These are phyloP conservation scores for Drosophila pandora DNA, from an alignment of 1,140 invertebrate genomes.

Conservation along the genomic window DNA sequence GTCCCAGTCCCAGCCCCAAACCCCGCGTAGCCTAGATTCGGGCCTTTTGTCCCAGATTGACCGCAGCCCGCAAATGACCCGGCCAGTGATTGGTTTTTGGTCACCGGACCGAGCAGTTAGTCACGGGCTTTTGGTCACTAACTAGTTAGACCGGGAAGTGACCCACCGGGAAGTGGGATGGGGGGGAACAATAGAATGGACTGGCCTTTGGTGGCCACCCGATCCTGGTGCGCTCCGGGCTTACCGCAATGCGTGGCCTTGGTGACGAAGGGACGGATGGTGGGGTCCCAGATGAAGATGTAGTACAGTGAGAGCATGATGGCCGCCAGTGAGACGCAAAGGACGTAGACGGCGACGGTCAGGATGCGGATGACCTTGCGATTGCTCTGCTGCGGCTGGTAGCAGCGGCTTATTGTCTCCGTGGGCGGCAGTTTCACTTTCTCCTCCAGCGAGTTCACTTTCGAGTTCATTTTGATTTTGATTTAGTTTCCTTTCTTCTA, in stretches of 20 bases:
- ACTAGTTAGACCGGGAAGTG: neutral
- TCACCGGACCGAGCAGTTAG: constrained; percentile 5
- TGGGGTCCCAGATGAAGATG: constrained; percentile 97
- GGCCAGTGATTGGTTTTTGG: constrained; percentile 26
- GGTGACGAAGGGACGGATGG: constrained; percentile 79
- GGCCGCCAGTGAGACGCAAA: constrained; percentile 97
- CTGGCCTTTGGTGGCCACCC: too few relatives aligned
- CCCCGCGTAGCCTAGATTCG: constrained; percentile 55
- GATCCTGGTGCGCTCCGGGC: constrained; percentile 2
- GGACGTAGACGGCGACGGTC: constrained; percentile 97
- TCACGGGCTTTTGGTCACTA: neutral
- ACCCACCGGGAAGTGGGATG: neutral
- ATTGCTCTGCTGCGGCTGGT: constrained; percentile 87
- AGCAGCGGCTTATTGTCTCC: constrained; percentile 91
- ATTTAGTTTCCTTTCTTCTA: constrained; percentile 16
- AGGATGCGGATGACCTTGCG: constrained; percentile 95
- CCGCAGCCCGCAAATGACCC: constrained; percentile 43
- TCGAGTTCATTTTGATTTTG: constrained; percentile 71
- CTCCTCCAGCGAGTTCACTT: constrained; percentile 85
- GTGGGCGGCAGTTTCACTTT: constrained; percentile 89
- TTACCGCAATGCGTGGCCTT: constrained; percentile 83
- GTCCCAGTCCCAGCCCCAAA: neutral
- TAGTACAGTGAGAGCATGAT: constrained; percentile 98
- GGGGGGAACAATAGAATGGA: too few relatives aligned
- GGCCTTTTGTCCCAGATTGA: constrained; percentile 58